Evolutionary conservation across 2,888 invertebrate genomes (phyloP).

Genomic region (Cylindroiulus punctatus): DNA sequence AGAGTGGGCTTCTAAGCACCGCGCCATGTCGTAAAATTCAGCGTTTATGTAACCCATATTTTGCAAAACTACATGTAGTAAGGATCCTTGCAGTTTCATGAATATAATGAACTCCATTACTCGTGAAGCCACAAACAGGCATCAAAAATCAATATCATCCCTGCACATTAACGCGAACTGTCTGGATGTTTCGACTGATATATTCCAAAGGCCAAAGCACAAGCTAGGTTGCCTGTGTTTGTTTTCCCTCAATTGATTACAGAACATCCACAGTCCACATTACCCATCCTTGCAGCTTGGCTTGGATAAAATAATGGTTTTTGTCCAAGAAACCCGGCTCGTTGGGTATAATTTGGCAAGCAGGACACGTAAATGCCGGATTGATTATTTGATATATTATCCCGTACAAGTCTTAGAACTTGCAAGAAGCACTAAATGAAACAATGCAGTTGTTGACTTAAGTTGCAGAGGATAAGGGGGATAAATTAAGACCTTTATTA

Average conservation of each 20-base stretch:
- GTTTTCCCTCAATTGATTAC: background rate
- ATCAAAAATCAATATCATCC: background rate
- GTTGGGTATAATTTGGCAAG: background rate
- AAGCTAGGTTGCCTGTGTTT: background rate
- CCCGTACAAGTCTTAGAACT: background rate
- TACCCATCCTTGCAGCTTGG: background rate
- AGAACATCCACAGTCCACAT: background rate
- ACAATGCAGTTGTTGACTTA: conserved; percentile 18
- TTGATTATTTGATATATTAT: conserved; percentile 11
- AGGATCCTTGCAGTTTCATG: background rate
- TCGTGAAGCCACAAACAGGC: background rate
- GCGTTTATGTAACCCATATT: too few species aligned
- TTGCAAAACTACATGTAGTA: too few species aligned
- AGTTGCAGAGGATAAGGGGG: background rate
- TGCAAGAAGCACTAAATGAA: conserved; percentile 1
- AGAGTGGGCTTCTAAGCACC: too few species aligned
- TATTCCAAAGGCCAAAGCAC: background rate
- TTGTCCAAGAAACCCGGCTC: background rate
- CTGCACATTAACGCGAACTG: background rate
- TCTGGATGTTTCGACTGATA: background rate
- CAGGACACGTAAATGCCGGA: conserved; percentile 18
- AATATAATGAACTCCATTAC: background rate
- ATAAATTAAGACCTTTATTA: conserved; percentile 3
- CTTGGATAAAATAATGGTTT: background rate
- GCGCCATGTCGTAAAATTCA: too few species aligned